phyloP scores from a whole-genome alignment of 2,113 vertebrate species.

The Amblyopsis rosae region DNA sequence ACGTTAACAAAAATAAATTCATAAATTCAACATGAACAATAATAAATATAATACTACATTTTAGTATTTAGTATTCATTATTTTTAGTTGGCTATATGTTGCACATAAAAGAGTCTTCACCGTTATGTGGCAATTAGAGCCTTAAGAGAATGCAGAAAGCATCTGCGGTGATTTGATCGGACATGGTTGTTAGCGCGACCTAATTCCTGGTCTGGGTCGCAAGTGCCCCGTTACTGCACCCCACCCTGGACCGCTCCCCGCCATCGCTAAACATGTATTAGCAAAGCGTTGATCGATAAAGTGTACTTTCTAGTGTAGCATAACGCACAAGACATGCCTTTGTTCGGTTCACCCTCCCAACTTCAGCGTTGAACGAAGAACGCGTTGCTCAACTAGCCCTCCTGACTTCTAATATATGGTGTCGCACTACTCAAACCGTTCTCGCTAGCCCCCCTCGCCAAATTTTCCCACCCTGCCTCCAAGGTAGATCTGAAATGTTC shows the following conservation, averaged over 20 bases:
- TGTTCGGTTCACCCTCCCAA: constrained; percentile 43
- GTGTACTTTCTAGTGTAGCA: constrained; percentile 56
- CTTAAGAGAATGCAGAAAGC: constrained; percentile 38
- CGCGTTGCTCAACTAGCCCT: neutral
- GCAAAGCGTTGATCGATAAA: constrained; percentile 74
- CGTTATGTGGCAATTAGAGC: neutral
- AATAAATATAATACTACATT: neutral
- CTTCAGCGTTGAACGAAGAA: constrained; percentile 27
- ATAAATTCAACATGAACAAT: neutral
- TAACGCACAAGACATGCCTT: constrained; percentile 40
- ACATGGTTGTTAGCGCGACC: constrained; percentile 48
- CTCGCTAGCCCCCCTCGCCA: constrained; percentile 40
- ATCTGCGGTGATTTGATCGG: constrained; percentile 53
- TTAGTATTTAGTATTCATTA: no score
- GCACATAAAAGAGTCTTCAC: constrained; percentile 6
- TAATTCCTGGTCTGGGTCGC: constrained; percentile 56
- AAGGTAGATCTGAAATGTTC: constrained; percentile 67
- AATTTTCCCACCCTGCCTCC: constrained; percentile 72
- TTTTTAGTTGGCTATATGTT: no score
- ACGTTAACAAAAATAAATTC: neutral
- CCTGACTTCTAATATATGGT: constrained; percentile 43
- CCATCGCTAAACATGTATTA: constrained; percentile 56
- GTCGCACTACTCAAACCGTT: constrained; percentile 36
- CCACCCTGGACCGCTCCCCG: constrained; percentile 25
- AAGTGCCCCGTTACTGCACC: constrained; percentile 15